Evolutionary conservation across 2,888 invertebrate genomes (phyloP), one percentile per base, ranked within the genome.

Genomic region (Stenichneumon culpator): DNA sequence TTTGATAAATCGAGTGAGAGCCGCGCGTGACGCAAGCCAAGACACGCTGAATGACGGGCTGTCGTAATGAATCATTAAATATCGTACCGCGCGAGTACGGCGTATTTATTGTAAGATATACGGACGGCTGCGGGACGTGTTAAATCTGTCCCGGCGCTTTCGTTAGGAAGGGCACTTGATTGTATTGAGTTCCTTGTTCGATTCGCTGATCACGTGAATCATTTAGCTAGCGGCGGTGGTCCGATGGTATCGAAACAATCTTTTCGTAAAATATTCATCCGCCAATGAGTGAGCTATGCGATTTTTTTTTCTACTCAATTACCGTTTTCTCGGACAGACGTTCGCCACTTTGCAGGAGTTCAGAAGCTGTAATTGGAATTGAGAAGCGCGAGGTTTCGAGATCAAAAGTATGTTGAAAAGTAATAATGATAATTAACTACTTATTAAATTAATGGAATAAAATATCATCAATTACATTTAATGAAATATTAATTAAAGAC

Each of bases 61-160:
- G 80, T 82, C 81, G 69, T 82, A 82, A 82, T 82, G 81, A 82
- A 75, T 82, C 75, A 82, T 75, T 75, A 63, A 82, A 63, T 69
- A 75, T 39, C 11, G 25, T 28, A 82, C 36, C 39, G 36, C 57
- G 57, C 63, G 69, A 52, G 25, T 39, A 16, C 36, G 36, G 60
- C 19, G 47, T 70, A 70, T 79, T 60, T 50, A 50, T 70, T 28
- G 78, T 57, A 69, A 79, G 47, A 60, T 67, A 68, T 19, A 54
- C 36, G 19, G 1, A 28, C 32, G 50, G 65, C 19, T 67, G 65
- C 75, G 25, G 52, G 50, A 75, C n/a, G 50, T 65, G 63, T 32
- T 77, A 67, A 16, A 22, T 16, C 57, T 52, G 52, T 52, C 39
- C 28, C 28, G 54, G 25, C n/a, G 25, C 68, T 77, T 77, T 77